phyloP scores from a whole-genome alignment of 2,113 vertebrate species.

The Myrmophylax atrothorax region DNA sequence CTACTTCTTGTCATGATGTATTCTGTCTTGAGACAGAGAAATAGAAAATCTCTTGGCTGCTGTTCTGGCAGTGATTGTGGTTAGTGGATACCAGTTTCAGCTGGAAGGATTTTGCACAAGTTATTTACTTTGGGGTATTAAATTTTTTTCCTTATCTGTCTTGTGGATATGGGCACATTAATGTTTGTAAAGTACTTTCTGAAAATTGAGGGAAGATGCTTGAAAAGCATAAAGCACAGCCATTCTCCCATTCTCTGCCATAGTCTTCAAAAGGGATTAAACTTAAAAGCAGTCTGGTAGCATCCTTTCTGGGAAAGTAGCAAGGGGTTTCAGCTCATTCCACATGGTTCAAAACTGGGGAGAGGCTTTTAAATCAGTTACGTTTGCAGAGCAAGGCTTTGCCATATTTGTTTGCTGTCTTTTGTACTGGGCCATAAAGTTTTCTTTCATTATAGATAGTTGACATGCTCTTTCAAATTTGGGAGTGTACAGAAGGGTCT shows the following conservation, averaged over 20 bases:
- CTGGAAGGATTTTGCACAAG: not conserved
- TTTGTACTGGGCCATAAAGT: not conserved
- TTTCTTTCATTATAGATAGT: not conserved
- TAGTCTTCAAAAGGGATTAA: not conserved
- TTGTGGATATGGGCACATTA: not conserved
- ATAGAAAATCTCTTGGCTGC: not conserved
- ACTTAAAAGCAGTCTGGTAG: not conserved
- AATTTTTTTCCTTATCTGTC: not conserved
- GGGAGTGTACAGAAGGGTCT: not conserved
- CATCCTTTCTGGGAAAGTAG: not conserved
- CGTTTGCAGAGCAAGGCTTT: not conserved
- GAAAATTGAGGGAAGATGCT: not conserved
- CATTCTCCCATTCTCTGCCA: not conserved
- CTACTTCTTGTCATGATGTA: not conserved
- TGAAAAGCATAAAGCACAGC: not conserved
- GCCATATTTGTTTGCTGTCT: not conserved
- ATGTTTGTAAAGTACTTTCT: not conserved
- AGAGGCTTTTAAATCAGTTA: not conserved
- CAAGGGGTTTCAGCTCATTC: not conserved
- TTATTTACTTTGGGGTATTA: not conserved
- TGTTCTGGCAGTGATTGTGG: not conserved
- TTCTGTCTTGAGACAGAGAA: not conserved
- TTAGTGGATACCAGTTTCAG: not conserved
- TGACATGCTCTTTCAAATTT: not conserved
- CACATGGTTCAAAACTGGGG: not conserved